Base-by-base conservation (phyloP, 2,113 vertebrate genomes). In the Vidua chalybeata region DNA sequence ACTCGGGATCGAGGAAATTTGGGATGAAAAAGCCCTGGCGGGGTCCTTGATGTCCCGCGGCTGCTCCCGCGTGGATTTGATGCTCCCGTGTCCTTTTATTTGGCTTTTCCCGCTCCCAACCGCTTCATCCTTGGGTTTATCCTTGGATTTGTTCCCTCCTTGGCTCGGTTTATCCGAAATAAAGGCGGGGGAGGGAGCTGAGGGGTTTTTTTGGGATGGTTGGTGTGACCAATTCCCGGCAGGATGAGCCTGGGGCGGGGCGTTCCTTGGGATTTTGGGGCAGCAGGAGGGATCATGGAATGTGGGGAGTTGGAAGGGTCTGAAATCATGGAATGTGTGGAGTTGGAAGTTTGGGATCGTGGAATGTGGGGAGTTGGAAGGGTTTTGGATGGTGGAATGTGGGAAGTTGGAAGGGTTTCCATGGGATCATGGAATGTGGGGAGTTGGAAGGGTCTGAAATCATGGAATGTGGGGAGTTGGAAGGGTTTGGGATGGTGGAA, bases 71-170 rank as follows among this genome's bases (percentile, higher is more conserved):
- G 18, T 21, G 78, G 64, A 49, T 81, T 27, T 17, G 22, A 9
- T 13, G 28, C 28, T 81, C n/a, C n/a, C 3, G 0, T 6, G 1
- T 4, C 2, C 8, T 67, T 58, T 48, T 33, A 4, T 48, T 81
- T 27, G n/a, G 28, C 13, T 81, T 46, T 58, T 48, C 37, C 75
- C 9, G 0, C 15, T 66, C 31, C 39, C 43, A 17, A 22, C 26
- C 10, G 0, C 16, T 27, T 46, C 11, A 35, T 67, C 62, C 62
- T 37, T 7, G 43, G 33, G 45, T 55, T 73, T 21, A 7, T 63
- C 61, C 61, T 13, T 24, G 62, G 52, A 22, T 59, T 58, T 69
- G 8, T 59, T 10, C 54, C n/a, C 13, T 41, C 54, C 79, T 59
- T 9, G 35, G 9, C 30, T n/a, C 6, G 0, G 3, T 30, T 83